Evolutionary conservation across 2,113 vertebrate species (phyloP), one percentile per base, ranked within the genome.

Genomic region (Monopterus albus): DNA sequence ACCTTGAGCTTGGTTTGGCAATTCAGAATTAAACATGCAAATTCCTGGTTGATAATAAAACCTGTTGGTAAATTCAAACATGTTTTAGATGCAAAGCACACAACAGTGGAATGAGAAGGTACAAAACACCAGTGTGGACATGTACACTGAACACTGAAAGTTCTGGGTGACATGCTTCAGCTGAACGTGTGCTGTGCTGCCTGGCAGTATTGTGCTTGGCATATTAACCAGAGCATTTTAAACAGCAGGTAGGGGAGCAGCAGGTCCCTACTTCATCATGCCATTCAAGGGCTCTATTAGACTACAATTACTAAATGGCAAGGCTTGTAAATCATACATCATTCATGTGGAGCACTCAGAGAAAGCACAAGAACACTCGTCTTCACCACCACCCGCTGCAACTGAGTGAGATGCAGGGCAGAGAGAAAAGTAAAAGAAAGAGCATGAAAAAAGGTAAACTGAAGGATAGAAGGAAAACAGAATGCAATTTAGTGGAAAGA

Each of bases 221-320:
- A 91, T 92, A 87, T 89, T 89, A 91, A 91, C 72, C 72, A 66
- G 71, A 81, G 72, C 63, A 88, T 88, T 82, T 84, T 79, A 92
- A 89, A 75, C 88, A 88, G 89, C 87, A 84, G 85, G 91, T 81
- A 79, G 50, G 55, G 75, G 78, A 79, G 73, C 83, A 87, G 87
- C 60, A 29, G 81, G 78, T 59, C 74, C 68, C 74, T 73, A 88
- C 90, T 92, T 92, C 88, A 89, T 89, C 82, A 90, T 79, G 75
- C 79, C 72, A 88, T 92, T 92, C 88, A 87, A 84, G 83, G 73
- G 68, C 78, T 79, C 89, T 87, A 91, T 92, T 92, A 92, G 80
- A 70, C 84, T 78, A 90, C 87, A 92, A 91, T 92, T 91, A 90
- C 86, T 88, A 89, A 90, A 92, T 89, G 89, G 85, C 85, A 90